These are phyloP conservation scores for Cremastinae sp. DNA, from an alignment of 2,888 invertebrate genomes.

Conservation along the genomic window DNA sequence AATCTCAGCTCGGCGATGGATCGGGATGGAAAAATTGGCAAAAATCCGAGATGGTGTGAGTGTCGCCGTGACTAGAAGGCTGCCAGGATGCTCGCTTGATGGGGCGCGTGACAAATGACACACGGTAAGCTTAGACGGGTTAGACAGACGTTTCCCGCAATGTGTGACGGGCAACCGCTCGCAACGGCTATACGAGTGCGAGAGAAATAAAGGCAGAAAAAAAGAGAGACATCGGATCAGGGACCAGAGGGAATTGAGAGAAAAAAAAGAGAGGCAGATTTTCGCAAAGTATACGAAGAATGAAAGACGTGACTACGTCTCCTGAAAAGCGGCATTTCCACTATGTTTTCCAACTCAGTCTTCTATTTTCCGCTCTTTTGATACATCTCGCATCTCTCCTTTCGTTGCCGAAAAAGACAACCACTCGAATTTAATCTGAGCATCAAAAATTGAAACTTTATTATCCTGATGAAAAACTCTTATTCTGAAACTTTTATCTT, in stretches of 20 bases:
- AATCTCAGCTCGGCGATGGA: conserved; percentile 18
- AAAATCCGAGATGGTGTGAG: conserved; percentile 28
- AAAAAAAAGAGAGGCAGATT: conserved; percentile 47
- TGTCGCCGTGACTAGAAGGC: conserved; percentile 42
- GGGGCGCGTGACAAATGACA: conserved; percentile 56
- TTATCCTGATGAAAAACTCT: no score
- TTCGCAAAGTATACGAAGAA: conserved; percentile 40
- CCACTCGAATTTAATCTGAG: no score
- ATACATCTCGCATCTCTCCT: background rate
- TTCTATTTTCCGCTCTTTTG: conserved; percentile 23
- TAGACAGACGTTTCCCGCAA: conserved; percentile 53
- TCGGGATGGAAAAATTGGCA: conserved; percentile 43
- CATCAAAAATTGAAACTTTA: no score
- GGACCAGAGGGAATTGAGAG: background rate
- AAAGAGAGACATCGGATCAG: conserved; percentile 8
- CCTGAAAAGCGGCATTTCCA: conserved; percentile 37
- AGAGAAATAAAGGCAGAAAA: background rate
- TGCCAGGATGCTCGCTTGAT: conserved; percentile 19
- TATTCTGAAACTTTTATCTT: no score
- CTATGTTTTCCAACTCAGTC: conserved; percentile 28
- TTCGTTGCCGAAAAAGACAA: background rate
- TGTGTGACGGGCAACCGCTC: conserved; percentile 41
- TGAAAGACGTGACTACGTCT: conserved; percentile 50
- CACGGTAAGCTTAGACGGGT: conserved; percentile 51
- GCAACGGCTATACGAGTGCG: background rate